Evolutionary conservation across 2,113 vertebrate genomes (phyloP).

Genomic region (Natator depressus): DNA sequence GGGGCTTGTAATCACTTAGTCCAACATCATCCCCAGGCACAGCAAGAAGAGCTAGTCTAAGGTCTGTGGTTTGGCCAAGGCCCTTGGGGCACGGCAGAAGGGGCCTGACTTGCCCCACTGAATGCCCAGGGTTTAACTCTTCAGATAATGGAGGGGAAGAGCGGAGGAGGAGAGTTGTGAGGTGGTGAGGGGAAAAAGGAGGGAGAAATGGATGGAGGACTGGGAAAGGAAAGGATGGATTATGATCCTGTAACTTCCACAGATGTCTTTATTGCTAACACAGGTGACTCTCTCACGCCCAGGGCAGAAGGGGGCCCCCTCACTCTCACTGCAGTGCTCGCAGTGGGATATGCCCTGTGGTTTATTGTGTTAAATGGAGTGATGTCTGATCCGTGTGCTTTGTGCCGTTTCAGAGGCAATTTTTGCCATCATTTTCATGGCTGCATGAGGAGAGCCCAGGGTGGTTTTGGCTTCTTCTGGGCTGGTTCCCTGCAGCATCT

Average conservation of each 20-base stretch:
- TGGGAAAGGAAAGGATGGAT: fast-evolving
- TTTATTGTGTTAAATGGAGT: neutral
- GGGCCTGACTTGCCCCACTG: neutral
- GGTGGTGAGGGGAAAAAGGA: neutral
- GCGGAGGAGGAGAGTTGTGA: neutral
- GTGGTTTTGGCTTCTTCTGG: neutral
- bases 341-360: fast-evolving
- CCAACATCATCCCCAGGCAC: neutral
- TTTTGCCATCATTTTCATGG: neutral
- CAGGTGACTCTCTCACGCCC: neutral
- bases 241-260: neutral
- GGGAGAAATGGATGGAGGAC: neutral
- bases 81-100: neutral
- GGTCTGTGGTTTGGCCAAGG: neutral
- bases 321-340: neutral
- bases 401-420: neutral
- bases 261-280: neutral
- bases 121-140: neutral
- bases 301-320: neutral
- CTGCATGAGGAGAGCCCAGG: neutral
- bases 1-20: neutral
- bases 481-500: neutral
- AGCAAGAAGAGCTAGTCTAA: neutral
- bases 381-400: fast-evolving
- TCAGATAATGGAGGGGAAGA: neutral